Percentiles rank a stretch among this genome's conserved stretches.
Conservation (phyloP, 2,888 invertebrate genomes). For the Acanthopleura granulata region DNA sequence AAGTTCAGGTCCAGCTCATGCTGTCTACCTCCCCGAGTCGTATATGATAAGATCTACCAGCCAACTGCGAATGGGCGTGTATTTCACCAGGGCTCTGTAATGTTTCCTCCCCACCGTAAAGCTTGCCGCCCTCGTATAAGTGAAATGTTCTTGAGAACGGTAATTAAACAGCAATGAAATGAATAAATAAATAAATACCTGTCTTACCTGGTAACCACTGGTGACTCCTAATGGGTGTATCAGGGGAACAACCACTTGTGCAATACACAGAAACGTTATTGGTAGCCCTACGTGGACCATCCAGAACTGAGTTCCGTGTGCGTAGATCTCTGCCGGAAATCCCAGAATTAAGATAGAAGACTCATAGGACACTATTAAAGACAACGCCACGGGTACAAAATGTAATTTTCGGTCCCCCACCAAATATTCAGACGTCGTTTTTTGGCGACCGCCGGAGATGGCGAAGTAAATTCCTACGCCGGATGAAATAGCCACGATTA, state of each 20-base stretch:
- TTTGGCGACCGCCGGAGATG: neutral
- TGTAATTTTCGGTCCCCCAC: neutral
- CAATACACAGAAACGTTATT: neutral
- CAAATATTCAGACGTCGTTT: slow-evolving; percentile 2
- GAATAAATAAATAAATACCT: no score
- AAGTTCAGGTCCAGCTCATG: no score
- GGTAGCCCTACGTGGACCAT: neutral
- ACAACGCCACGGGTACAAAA: neutral
- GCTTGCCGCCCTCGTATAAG: no score
- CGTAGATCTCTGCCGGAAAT: neutral
- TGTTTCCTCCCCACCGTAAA: no score
- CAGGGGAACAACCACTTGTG: neutral
- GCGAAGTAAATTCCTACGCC: slow-evolving; percentile 4
- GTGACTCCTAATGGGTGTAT: no score
- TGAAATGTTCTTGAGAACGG: no score
- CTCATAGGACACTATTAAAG: slow-evolving; percentile 1
- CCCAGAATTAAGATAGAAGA: neutral
- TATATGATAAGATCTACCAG: no score
- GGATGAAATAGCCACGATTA: neutral
- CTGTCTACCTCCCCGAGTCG: no score
- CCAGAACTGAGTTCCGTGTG: neutral
- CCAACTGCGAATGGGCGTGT: no score
- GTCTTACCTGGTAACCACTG: no score
- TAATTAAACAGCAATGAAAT: no score
- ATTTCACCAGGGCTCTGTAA: no score